These are phyloP conservation scores for Choloepus hoffmanni DNA, from an alignment of 2,113 vertebrate genomes.

Conservation along the genomic window DNA sequence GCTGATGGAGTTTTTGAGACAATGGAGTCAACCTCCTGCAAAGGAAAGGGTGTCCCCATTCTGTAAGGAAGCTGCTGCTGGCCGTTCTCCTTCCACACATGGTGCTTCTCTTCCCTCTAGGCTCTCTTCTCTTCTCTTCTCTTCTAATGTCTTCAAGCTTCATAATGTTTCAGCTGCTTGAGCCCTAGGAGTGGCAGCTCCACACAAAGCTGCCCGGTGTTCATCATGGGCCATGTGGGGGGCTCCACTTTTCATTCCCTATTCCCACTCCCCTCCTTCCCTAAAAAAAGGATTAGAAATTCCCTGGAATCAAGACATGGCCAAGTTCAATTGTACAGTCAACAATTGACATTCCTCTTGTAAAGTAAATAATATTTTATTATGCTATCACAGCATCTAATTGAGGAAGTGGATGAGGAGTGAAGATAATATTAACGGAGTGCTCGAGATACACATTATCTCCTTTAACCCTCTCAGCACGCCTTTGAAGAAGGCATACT, in stretches of 20 bases:
- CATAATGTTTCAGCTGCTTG: background rate
- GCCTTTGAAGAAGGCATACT: background rate
- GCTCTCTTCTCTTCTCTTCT: background rate
- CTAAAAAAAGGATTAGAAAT: background rate
- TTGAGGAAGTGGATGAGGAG: background rate
- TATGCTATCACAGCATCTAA: background rate
- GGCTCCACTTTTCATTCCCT: background rate
- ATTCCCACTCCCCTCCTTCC: background rate
- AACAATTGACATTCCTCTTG: background rate
- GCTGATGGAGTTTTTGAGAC: background rate
- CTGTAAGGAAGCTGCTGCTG: background rate
- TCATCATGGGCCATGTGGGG: fast-evolving
- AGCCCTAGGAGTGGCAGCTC: too few species aligned
- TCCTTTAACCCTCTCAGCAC: background rate
- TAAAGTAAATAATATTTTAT: background rate
- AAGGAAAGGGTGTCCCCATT: background rate
- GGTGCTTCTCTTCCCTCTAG: background rate
- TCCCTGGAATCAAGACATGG: background rate
- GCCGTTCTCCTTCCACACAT: background rate
- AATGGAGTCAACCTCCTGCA: background rate
- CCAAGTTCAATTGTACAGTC: background rate
- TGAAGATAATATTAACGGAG: background rate
- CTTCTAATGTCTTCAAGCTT: background rate
- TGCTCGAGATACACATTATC: background rate
- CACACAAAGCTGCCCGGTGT: background rate